Percentiles rank a stretch among this genome's conserved stretches.
Evolutionary conservation across 2,113 vertebrate genomes (phyloP).

Genomic region (Cyanistes caeruleus): DNA sequence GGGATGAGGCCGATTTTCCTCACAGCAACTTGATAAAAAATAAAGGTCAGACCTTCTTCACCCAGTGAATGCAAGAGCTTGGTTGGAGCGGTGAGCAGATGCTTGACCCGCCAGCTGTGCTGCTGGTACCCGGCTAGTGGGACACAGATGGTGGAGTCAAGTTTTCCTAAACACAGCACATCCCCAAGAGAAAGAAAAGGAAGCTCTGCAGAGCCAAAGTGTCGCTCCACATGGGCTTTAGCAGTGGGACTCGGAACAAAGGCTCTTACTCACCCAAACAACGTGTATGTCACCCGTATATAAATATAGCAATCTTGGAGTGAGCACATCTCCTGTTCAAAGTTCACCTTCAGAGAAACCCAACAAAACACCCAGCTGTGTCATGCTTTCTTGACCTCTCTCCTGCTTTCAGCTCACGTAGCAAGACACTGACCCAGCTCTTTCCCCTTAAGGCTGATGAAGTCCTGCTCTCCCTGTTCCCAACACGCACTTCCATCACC

Average conservation of each 20-base stretch:
- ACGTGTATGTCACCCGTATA: not conserved
- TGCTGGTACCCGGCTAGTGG: not conserved
- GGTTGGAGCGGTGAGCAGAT: accelerated
- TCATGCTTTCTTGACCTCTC: not conserved
- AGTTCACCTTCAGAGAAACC: constrained; percentile 28
- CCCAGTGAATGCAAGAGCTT: not conserved
- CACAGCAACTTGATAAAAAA: not conserved
- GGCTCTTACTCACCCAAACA: constrained; percentile 25
- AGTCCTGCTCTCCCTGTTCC: not conserved
- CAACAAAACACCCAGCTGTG: not conserved
- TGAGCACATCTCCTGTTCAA: constrained; percentile 8
- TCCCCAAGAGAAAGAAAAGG: constrained; percentile 39
- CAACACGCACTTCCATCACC: not conserved
- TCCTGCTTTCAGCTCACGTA: not conserved
- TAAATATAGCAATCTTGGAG: not conserved
- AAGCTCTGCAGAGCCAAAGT: constrained; percentile 32
- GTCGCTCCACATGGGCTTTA: not conserved
- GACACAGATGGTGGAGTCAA: not conserved
- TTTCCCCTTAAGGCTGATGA: not conserved
- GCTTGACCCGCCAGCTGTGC: not conserved
- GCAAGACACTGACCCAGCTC: not conserved
- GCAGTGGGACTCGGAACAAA: not conserved
- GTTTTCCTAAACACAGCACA: not conserved
- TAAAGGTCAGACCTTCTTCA: not conserved
- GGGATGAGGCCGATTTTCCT: not conserved